Evolutionary conservation across 2,888 invertebrate species (phyloP).

Genomic region (Caenorhabditis virilis): DNA sequence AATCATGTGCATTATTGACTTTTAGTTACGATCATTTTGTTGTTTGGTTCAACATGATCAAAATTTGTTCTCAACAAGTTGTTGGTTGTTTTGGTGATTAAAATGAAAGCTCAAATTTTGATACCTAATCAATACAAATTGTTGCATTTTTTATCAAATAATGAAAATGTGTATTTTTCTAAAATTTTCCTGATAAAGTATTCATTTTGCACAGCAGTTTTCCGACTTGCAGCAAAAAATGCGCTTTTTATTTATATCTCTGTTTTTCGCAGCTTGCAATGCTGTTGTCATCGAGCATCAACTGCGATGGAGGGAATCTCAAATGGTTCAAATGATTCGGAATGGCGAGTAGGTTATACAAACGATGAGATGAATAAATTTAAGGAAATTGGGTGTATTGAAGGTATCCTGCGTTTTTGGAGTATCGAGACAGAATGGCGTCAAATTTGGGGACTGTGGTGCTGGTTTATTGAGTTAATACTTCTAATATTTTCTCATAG

Average conservation of each 20-base stretch:
- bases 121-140: not conserved
- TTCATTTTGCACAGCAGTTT: too few relatives aligned
- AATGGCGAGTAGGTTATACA: conserved; percentile 18
- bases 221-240: too few relatives aligned
- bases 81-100: too few relatives aligned
- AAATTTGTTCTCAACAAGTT: too few relatives aligned
- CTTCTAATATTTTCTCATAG: not conserved
- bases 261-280: conserved; percentile 7
- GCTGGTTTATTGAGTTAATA: conserved; percentile 5
- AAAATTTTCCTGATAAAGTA: not conserved
- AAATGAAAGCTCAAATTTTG: not conserved
- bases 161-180: not conserved
- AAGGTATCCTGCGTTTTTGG: conserved; percentile 21
- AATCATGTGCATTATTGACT: too few relatives aligned
- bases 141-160: not conserved
- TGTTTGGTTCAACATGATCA: too few relatives aligned
- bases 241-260: too few relatives aligned
- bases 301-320: conserved; percentile 30
- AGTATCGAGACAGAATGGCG: conserved; percentile 15
- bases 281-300: conserved; percentile 39
- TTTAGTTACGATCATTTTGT: too few relatives aligned
- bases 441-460: conserved; percentile 20
- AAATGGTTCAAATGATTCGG: conserved; percentile 38
- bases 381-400: not conserved
- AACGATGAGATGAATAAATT: not conserved